Base-by-base conservation (phyloP, 2,888 invertebrate genomes). In the Byasa hedistus region DNA sequence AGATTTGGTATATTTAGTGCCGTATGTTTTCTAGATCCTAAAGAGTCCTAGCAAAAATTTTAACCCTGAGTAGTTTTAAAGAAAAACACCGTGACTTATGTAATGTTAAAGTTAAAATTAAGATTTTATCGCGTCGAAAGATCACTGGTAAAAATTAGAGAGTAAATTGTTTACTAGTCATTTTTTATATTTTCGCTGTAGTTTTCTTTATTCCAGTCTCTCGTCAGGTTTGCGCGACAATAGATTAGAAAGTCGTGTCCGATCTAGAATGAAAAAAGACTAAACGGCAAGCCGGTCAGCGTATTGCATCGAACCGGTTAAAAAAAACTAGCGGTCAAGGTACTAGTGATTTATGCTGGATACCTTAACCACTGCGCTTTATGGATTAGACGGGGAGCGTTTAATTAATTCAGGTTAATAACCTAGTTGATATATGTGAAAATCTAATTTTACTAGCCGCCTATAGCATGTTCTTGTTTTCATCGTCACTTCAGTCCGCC, bases 171-270 rank as follows among this genome's bases (percentile, higher is more conserved):
- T 59, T 54, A 21, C 19, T 65, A 12, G 19, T 60, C 22, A 8
- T 21, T 39, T 52, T 51, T 64, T 54, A 51, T 10, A n/a, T 7
- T 61, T 55, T 22, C 22, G 4, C 51, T 27, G 36, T 27, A 21
- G 4, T n/a, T 64, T 57, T 64, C 52, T 52, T 12, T n/a, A n/a
- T 27, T 27, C 27, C n/a, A 15, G n/a, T 22, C 15, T 17, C 23
- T 12, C 17, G 21, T 17, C 12, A 7, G 44, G 19, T 19, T 36
- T 19, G 27, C 48, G 62, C 66, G 63, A 71, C 69, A 72, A 72
- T 68, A 67, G 69, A 70, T 65, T 69, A 68, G 72, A 71, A 72
- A 72, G 71, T 67, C 55, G 61, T 48, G 56, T 55, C 60, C 58
- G 60, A 65, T 58, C 22, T 65, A 57, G 61, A 61, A 66, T 54